Conservation (phyloP, 2,113 vertebrate species). For the Myrmophylax atrothorax region DNA sequence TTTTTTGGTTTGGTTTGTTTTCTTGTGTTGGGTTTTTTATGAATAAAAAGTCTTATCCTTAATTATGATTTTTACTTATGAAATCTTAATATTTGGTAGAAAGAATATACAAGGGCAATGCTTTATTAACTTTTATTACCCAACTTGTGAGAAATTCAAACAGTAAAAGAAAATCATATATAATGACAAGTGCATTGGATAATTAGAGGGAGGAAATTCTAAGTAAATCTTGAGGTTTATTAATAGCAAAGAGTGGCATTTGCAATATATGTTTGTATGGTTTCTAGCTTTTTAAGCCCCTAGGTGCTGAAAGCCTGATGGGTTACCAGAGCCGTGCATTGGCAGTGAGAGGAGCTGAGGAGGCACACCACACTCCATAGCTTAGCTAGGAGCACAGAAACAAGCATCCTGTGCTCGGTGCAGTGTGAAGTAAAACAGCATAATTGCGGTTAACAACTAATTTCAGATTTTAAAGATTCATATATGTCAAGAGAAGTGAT, state of each 20-base stretch:
- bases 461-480: background rate
- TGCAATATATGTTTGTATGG: background rate
- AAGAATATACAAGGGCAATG: background rate
- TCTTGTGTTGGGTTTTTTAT: too few species aligned
- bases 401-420: background rate
- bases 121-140: background rate
- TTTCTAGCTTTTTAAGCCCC: background rate
- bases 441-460: background rate
- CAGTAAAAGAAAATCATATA: background rate
- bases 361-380: background rate
- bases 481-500: background rate
- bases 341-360: background rate
- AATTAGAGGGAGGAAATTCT: background rate
- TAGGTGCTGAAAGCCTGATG: background rate
- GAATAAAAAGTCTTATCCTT: background rate
- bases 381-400: background rate
- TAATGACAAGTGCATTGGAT: background rate
- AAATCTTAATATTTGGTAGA: background rate
- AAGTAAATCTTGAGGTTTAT: background rate
- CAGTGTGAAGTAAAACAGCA: background rate
- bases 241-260: background rate
- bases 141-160: background rate
- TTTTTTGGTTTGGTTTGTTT: background rate
- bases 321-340: rapidly evolving
- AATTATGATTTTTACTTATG: background rate